These are phyloP conservation scores for Apodemia hepburni DNA, from an alignment of 2,888 invertebrate species.

Conservation along the genomic window DNA sequence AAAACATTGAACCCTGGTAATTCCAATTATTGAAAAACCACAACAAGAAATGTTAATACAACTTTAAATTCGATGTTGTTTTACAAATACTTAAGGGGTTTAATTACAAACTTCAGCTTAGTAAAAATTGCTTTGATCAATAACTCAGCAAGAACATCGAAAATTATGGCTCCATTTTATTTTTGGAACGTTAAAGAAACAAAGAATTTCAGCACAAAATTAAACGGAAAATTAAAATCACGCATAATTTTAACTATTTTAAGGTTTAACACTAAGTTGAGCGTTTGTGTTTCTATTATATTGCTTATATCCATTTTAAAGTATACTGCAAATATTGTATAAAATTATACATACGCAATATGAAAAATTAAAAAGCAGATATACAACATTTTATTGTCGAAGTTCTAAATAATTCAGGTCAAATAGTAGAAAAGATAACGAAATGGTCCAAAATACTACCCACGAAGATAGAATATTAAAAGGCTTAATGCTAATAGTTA, in stretches of 20 bases:
- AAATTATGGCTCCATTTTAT: neutral
- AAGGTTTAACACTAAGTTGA: slow-evolving; percentile 62
- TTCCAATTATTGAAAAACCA: slow-evolving; percentile 70
- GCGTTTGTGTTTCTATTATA: slow-evolving; percentile 60
- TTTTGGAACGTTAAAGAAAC: neutral
- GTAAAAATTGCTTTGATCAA: neutral
- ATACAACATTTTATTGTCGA: slow-evolving; percentile 52
- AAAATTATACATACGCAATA: slow-evolving; percentile 19
- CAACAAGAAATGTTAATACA: slow-evolving; percentile 70
- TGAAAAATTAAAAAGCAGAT: slow-evolving; percentile 24
- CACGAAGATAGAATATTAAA: slow-evolving; percentile 20
- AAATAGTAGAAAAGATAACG: slow-evolving; percentile 29
- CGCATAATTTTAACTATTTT: slow-evolving; percentile 39
- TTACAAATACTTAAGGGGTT: slow-evolving; percentile 39
- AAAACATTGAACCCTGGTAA: slow-evolving; percentile 76
- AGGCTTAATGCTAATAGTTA: slow-evolving; percentile 25
- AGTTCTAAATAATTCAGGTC: slow-evolving; percentile 41
- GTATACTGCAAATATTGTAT: slow-evolving; percentile 19
- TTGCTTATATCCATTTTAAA: slow-evolving; percentile 58
- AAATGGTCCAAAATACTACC: slow-evolving; percentile 18
- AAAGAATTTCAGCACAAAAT: neutral
- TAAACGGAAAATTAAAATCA: neutral
- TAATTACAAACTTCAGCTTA: neutral
- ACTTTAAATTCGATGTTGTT: slow-evolving; percentile 76
- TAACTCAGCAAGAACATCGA: neutral